Percentiles rank a stretch among this genome's conserved stretches.
Conservation (phyloP, 2,888 invertebrate genomes). For the Heliconius sara region DNA sequence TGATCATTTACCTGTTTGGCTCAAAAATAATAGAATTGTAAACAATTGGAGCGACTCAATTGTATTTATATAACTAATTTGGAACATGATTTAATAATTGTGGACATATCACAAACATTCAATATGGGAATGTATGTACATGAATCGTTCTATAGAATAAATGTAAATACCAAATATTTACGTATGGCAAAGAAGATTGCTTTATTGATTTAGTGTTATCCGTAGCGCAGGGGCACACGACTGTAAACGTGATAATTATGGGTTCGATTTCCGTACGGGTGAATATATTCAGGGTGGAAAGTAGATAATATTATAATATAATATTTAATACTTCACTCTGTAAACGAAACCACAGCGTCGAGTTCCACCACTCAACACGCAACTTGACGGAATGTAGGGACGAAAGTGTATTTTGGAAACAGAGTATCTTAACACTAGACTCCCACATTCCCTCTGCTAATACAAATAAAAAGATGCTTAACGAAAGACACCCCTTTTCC, state of each 20-base stretch:
- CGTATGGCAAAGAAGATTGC: not conserved
- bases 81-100: not conserved
- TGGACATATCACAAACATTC: not conserved
- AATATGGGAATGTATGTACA: not conserved
- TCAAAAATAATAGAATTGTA: not conserved
- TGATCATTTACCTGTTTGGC: not conserved
- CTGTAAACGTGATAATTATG: too few relatives aligned
- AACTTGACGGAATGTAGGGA: too few relatives aligned
- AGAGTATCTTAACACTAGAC: too few relatives aligned
- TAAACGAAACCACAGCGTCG: too few relatives aligned
- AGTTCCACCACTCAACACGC: too few relatives aligned
- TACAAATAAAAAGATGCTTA: not conserved
- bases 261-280: too few relatives aligned
- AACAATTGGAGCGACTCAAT: not conserved
- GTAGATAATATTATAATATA: too few relatives aligned
- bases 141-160: not conserved
- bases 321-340: too few relatives aligned
- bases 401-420: too few relatives aligned
- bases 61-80: not conserved
- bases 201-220: not conserved
- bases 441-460: too few relatives aligned
- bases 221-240: too few relatives aligned
- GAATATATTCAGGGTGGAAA: too few relatives aligned
- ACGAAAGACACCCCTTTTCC: not conserved
- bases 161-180: not conserved